A percentile compares a stretch with the other conserved stretches of the same genome.
Conservation (phyloP, 2,113 vertebrate species). For the Elaphurus davidianus region DNA sequence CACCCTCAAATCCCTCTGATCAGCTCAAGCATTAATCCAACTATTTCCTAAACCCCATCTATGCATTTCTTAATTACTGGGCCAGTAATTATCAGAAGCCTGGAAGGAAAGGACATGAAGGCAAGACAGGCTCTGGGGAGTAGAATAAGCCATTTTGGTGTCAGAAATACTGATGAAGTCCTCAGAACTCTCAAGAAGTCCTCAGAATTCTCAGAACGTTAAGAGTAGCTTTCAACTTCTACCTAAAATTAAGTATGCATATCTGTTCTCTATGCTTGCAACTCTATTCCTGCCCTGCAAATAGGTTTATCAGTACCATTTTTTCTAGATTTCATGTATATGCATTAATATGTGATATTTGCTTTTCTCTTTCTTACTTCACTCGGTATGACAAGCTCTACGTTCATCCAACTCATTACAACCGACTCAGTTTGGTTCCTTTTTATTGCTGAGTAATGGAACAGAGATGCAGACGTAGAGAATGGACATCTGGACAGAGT, state of each 20-base stretch:
- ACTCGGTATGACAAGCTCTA: not conserved
- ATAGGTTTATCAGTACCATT: not conserved
- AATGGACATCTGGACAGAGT: not conserved
- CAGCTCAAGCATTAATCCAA: not conserved
- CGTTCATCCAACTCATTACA: not conserved
- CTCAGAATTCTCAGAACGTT: not conserved
- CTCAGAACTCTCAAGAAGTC: not conserved
- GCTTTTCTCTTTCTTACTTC: not conserved
- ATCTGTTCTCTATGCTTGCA: not conserved
- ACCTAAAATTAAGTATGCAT: not conserved
- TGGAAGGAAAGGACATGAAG: not conserved
- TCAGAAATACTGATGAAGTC: not conserved
- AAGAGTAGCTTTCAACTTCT: not conserved
- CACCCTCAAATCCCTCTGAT: not conserved
- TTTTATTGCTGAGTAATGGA: not conserved
- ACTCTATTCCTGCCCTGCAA: not conserved
- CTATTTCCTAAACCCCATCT: not conserved
- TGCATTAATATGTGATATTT: not conserved
- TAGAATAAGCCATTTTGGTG: not conserved
- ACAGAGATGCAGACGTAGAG: not conserved
- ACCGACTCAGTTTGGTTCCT: not conserved
- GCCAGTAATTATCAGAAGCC: not conserved
- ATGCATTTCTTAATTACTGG: not conserved
- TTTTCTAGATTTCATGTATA: not conserved
- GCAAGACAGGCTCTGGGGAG: not conserved